Evolutionary conservation across 2,888 invertebrate genomes (phyloP).

Genomic region (Pseudeuparius sepicola): DNA sequence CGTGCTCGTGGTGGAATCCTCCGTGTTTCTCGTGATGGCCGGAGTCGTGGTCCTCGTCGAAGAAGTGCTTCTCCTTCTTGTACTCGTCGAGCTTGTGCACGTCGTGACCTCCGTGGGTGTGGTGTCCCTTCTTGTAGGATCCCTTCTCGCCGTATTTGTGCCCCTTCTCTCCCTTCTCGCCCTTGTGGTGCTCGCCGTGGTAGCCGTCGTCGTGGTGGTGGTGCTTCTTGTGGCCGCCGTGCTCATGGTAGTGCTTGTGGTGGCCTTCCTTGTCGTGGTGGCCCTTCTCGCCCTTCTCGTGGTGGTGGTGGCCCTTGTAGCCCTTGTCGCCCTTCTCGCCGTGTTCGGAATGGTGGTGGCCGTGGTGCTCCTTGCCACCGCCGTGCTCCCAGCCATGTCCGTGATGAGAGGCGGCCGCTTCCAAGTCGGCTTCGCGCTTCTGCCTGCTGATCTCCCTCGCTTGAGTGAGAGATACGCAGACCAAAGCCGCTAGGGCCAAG

Average conservation of each 20-base stretch:
- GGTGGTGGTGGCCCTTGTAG: slow-evolving; percentile 54
- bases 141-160: slow-evolving; percentile 60
- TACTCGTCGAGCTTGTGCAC: slow-evolving; percentile 77
- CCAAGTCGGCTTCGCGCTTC: slow-evolving; percentile 43
- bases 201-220: slow-evolving; percentile 55
- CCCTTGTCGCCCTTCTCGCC: slow-evolving; percentile 56
- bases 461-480: slow-evolving; percentile 39
- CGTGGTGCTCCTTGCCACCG: slow-evolving; percentile 46
- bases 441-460: slow-evolving; percentile 43
- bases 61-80: slow-evolving; percentile 79
- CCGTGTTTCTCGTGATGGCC: slow-evolving; percentile 77
- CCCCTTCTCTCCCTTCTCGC: slow-evolving; percentile 56
- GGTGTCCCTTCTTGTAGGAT: slow-evolving; percentile 74
- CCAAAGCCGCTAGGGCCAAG: slow-evolving; percentile 46
- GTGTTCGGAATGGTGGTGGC: slow-evolving; percentile 46
- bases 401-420: slow-evolving; percentile 45
- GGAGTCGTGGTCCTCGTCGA: slow-evolving; percentile 73
- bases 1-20: slow-evolving; percentile 67
- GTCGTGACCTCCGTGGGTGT: slow-evolving; percentile 74
- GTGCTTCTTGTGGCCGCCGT: slow-evolving; percentile 50
- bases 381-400: slow-evolving; percentile 42
- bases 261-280: slow-evolving; percentile 59
- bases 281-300: slow-evolving; percentile 53
- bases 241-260: slow-evolving; percentile 52
- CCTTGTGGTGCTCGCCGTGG: slow-evolving; percentile 54